Conservation (phyloP, 2,888 invertebrate species). For the Trachelus stipa region DNA sequence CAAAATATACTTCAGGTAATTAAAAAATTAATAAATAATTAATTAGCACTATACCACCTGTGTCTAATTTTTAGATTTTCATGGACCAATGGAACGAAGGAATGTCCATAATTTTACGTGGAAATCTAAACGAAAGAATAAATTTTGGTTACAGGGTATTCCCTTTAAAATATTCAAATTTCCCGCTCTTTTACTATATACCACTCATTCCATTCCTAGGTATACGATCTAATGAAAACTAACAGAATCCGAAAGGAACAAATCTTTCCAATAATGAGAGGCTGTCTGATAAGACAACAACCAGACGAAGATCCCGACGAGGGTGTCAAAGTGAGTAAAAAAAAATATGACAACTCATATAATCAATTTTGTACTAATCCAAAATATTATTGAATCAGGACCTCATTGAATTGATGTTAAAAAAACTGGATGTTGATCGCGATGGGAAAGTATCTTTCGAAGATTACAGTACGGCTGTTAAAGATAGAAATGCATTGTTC, state of each 20-base stretch:
- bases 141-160: constrained; percentile 54
- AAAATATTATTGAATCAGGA: constrained; percentile 60
- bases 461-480: constrained; percentile 70
- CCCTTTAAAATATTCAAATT: constrained; percentile 2
- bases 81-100: constrained; percentile 61
- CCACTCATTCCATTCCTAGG: constrained; percentile 29
- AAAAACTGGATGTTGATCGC: constrained; percentile 72
- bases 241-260: constrained; percentile 57
- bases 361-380: neutral
- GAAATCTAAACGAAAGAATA: constrained; percentile 68
- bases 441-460: constrained; percentile 69
- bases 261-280: constrained; percentile 58
- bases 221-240: constrained; percentile 56
- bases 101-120: constrained; percentile 70
- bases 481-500: constrained; percentile 51
- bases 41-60: neutral
- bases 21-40: constrained; percentile 14
- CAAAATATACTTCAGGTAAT: constrained; percentile 40
- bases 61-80: neutral
- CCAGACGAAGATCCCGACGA: constrained; percentile 75
- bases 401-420: constrained; percentile 70
- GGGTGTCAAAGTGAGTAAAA: constrained; percentile 65
- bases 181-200: neutral
- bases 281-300: constrained; percentile 65
- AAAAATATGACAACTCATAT: neutral